Base-by-base conservation (phyloP, 2,888 invertebrate genomes). In the Litoditis marina region DNA sequence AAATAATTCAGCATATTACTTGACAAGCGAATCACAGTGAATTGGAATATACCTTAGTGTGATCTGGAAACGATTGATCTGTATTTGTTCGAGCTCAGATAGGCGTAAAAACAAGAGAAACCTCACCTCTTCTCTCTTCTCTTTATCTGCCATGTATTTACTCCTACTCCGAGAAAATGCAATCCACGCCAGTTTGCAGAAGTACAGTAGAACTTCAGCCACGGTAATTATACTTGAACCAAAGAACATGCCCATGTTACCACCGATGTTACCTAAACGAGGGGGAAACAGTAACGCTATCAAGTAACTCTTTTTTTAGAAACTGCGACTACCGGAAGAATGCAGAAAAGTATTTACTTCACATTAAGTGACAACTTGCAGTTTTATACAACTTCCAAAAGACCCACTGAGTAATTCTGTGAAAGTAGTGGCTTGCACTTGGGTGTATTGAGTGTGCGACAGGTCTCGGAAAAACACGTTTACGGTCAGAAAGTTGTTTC, bases 171-270 rank as follows among this genome's bases (percentile, higher is more conserved):
- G 75, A 27, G 76, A 78, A 32, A 79, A 54, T 25, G 66, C 69
- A 16, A 81, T 65, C 81, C 81, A 81, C 30, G 71, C 67, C 8
- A 79, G 57, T 68, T 81, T 81, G 39, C 68, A 68, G 46, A 81
- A 60, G 69, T 65, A 81, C n/a, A 81, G 69, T 44, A 72, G 57
- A n/a, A 80, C 66, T 54, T 82, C 82, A 16, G 73, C 70, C 36
- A 79, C 65, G 1, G 81, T 79, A 30, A 82, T 69, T 22, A 81
- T 67, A 16, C 74, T 74, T 77, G 80, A 79, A 25, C 82, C 82
- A 56, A 82, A 55, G 60, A 80, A 82, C 65, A 82, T 68, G 11
- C 82, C 82, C 79, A 82, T 79, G 55, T 79, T 82, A 8, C 82
- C 82, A 39, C 59, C 59, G 51, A 61, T 54, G 47, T 53, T 44